Evolutionary conservation across 2,888 invertebrate genomes (phyloP).

Genomic region (Phortica okadai): DNA sequence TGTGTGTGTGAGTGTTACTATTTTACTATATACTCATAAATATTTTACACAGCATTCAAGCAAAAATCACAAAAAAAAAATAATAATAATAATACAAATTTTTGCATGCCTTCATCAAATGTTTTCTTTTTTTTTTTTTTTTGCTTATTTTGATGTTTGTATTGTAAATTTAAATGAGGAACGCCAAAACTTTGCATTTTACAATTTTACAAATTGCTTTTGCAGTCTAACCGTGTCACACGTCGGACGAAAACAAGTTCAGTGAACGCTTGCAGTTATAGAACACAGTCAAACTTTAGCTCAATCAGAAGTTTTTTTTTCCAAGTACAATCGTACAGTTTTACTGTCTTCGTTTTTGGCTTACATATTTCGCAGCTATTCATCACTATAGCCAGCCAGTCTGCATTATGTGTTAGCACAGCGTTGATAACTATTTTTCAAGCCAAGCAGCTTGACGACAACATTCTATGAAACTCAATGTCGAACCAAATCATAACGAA

Average conservation of each 20-base stretch:
- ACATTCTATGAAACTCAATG: not conserved
- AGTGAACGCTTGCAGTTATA: not conserved
- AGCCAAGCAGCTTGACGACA: not conserved
- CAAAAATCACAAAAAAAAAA: not conserved
- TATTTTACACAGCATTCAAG: not conserved
- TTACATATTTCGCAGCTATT: no score
- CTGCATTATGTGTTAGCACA: not conserved
- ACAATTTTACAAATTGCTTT: not conserved
- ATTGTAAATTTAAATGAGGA: not conserved
- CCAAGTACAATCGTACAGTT: no score
- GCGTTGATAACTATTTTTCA: not conserved
- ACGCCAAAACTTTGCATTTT: not conserved
- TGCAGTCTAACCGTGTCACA: not conserved
- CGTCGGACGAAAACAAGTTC: not conserved
- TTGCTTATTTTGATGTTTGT: not conserved
- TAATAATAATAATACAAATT: constrained; percentile 8
- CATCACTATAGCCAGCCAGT: not conserved
- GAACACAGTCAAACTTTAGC: not conserved
- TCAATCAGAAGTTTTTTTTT: not conserved
- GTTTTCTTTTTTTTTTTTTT: not conserved
- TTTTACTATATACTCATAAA: constrained; percentile 6
- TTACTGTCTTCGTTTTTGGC: no score
- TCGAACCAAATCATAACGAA: not conserved
- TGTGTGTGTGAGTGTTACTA: not conserved
- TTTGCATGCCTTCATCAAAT: constrained; percentile 13